These are phyloP conservation scores for Gambusia yucatana DNA, from an alignment of 2,797 vertebrate genomes.

Conservation along the genomic window DNA sequence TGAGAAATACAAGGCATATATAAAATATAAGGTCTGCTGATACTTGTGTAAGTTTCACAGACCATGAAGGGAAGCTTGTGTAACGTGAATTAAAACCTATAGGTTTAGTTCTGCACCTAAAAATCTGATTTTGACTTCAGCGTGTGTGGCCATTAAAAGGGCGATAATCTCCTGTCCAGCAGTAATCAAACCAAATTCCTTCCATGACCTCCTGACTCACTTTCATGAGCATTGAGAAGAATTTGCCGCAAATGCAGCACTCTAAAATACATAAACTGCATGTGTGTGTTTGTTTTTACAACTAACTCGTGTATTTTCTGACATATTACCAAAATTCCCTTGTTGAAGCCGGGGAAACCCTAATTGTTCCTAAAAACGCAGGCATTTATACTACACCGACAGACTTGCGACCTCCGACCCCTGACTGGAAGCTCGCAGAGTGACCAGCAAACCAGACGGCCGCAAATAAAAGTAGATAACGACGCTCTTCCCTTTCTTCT, in stretches of 20 bases:
- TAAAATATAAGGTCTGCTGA: neutral
- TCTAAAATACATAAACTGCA: neutral
- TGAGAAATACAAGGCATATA: neutral
- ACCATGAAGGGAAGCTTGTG: neutral
- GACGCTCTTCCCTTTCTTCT: constrained; percentile 13
- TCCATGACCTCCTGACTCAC: constrained; percentile 1
- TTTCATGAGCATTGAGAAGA: constrained; percentile 5
- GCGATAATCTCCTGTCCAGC: neutral
- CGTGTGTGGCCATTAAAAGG: constrained; percentile 11
- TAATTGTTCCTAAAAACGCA: constrained; percentile 27
- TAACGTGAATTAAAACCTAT: neutral
- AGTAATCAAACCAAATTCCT: constrained; percentile 1
- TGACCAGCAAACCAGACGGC: constrained; percentile 33
- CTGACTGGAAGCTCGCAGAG: constrained; percentile 19
- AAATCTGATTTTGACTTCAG: neutral
- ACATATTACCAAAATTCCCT: constrained; percentile 2
- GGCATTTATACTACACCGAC: constrained; percentile 33
- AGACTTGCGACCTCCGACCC: constrained; percentile 49
- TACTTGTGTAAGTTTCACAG: neutral
- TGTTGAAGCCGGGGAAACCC: neutral
- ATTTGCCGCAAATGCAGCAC: neutral
- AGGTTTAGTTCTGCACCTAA: neutral
- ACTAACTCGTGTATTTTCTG: neutral
- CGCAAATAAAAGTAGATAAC: constrained; percentile 27
- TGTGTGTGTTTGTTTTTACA: neutral